Base-by-base conservation (phyloP, 2,113 vertebrate genomes). In the Menidia beryllina region DNA sequence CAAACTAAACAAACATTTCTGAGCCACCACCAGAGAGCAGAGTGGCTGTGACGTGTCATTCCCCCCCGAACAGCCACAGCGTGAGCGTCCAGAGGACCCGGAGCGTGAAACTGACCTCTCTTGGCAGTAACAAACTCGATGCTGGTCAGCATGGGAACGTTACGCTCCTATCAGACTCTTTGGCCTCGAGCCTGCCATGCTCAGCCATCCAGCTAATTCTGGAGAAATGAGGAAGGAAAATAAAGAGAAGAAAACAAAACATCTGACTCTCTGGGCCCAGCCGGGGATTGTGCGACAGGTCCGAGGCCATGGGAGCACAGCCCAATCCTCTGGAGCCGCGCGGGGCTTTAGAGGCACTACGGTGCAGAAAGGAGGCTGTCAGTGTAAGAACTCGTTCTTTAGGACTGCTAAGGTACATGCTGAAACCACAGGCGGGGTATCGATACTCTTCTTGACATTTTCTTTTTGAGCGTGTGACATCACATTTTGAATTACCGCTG, bases 301-400 rank as follows among this genome's bases (percentile, higher is more conserved):
- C 81, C 68, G 49, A 75, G 73, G 69, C 70, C 66, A n/a, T 38
- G 64, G 43, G 52, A 67, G 53, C 23, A 36, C 43, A 63, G 26
- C 50, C 48, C 50, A 72, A 57, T 20, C 41, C 64, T 55, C 54
- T 48, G 71, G 36, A 2, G 43, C 43, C 47, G 50, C 72, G 65
- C 61, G 47, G 51, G 50, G 79, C 72, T 47, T 69, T 43, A 53
- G 36, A 91, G 90, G 88, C 88, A 90, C 90, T 61, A 57, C 34
- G 90, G 88, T 82, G 85, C 85, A 83, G 66, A 83, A 77, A 81
- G 53, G 65, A 86, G 75, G 76, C 77, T 61, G 66, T 60, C 64
- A 69, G 74, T 83, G 62, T 39, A 24, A 75, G 13, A 51, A 64
- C 49, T 58, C 68, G 69, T 62, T 49, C 45, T 48, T 43, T 50